Evolutionary conservation across 2,888 invertebrate genomes (phyloP), one percentile per base, ranked within the genome.

Genomic region (Lobophora halterata): DNA sequence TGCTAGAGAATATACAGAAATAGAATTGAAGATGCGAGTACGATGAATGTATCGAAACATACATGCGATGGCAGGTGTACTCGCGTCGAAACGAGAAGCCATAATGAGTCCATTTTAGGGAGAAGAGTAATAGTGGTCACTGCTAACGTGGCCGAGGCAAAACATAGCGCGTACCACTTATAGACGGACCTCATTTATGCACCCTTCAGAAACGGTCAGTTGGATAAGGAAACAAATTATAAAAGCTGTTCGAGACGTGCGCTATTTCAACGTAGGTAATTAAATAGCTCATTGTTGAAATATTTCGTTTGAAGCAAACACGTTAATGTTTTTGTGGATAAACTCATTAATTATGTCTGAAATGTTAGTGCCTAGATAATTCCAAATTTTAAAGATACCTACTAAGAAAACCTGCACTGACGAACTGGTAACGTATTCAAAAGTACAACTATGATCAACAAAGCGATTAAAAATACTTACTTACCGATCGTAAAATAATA

Each of bases 91-190:
- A 82, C 85, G 69, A 82, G 83, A 79, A 72, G 72, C 80, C 70
- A 83, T 85, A 82, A 81, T 75, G 79, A 79, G 71, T 73, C 83
- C 85, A 83, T 86, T 85, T 85, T 83, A 83, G 85, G 83, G 68
- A 65, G 65, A 71, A 57, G 71, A 78, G 72, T 74, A 76, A 76
- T 77, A 79, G 76, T 77, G 60, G 71, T 62, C 63, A 62, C 53
- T 55, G 49, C 63, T 59, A 67, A 63, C 70, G 74, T 68, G 71
- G 69, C 53, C 60, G 66, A 63, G 64, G 73, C 79, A 75, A 72
- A 77, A 79, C 79, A 70, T 65, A 64, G 61, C 68, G 64, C 65
- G 64, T 52, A 52, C 65, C 59, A 57, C 57, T 63, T 59, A 61
- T 57, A 54, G 56, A 58, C 69, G 67, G 57, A 55, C 62, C 72